Percentiles rank a stretch among this genome's conserved stretches.
Conservation (phyloP, 2,113 vertebrate genomes). For the Malurus elegans region DNA sequence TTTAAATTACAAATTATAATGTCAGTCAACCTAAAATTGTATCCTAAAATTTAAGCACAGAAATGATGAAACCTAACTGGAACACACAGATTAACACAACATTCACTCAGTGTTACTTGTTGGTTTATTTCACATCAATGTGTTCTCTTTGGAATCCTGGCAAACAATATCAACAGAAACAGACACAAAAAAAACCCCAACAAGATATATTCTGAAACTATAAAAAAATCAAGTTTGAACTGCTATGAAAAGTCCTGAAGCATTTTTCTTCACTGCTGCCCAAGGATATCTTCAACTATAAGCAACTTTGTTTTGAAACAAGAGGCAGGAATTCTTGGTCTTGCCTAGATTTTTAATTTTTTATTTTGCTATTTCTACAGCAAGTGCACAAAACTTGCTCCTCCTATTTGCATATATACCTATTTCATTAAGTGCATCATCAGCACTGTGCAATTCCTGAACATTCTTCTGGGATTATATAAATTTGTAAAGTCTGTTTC, state of each 20-base stretch:
- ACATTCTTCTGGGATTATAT: neutral
- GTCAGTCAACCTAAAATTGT: neutral
- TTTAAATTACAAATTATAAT: neutral
- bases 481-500: neutral
- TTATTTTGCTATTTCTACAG: neutral
- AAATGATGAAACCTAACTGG: neutral
- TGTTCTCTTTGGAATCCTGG: neutral
- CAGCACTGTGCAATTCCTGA: neutral
- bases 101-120: neutral
- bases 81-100: rapidly evolving
- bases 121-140: neutral
- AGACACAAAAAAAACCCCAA: rapidly evolving
- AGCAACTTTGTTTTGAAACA: neutral
- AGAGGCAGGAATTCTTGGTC: neutral
- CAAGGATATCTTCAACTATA: neutral
- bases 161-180: neutral
- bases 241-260: neutral
- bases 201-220: neutral
- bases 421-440: neutral
- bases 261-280: neutral
- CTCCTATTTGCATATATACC: neutral
- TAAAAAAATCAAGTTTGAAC: neutral
- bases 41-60: neutral
- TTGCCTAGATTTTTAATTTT: neutral
- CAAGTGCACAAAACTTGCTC: neutral